Evolutionary conservation across 1,140 invertebrate species (phyloP).

Genomic region (Bombus confusus): DNA sequence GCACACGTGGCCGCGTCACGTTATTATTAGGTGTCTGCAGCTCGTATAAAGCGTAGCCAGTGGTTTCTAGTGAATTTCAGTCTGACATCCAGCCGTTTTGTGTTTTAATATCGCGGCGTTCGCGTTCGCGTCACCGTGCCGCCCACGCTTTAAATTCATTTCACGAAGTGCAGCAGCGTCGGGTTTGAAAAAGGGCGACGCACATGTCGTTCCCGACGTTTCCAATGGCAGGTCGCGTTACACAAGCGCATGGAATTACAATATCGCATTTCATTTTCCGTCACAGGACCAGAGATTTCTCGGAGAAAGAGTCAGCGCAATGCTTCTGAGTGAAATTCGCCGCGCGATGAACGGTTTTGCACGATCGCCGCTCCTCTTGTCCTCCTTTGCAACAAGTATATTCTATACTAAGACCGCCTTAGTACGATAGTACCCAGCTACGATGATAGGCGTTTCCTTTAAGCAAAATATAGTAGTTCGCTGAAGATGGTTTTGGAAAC

Average conservation of each 20-base stretch:
- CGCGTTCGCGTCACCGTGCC: neutral
- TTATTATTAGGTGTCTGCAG: neutral
- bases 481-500: neutral
- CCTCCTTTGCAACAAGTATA: conserved; percentile 35
- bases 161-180: conserved; percentile 38
- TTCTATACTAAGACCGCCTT: neutral
- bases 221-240: conserved; percentile 30
- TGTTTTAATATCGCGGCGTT: conserved; percentile 34
- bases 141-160: conserved; percentile 44
- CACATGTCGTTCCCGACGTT: conserved; percentile 29
- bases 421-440: neutral
- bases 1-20: neutral
- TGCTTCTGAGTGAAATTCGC: conserved; percentile 25
- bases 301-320: conserved; percentile 18
- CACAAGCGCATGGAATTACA: conserved; percentile 45
- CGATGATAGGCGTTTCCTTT: conserved; percentile 35
- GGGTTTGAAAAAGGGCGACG: conserved; percentile 36
- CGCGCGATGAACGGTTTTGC: conserved; percentile 39
- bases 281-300: conserved; percentile 31
- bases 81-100: conserved; percentile 9
- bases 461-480: neutral
- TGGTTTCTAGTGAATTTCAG: conserved; percentile 22
- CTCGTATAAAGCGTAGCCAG: conserved; percentile 1
- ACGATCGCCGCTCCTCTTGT: conserved; percentile 36
- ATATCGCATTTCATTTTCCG: conserved; percentile 52